A percentile compares a stretch with the other conserved stretches of the same genome.
Evolutionary conservation across 37 sponge, comb jelly and placozoan genomes (phyloP).

Genomic region (Ianthella basta): DNA sequence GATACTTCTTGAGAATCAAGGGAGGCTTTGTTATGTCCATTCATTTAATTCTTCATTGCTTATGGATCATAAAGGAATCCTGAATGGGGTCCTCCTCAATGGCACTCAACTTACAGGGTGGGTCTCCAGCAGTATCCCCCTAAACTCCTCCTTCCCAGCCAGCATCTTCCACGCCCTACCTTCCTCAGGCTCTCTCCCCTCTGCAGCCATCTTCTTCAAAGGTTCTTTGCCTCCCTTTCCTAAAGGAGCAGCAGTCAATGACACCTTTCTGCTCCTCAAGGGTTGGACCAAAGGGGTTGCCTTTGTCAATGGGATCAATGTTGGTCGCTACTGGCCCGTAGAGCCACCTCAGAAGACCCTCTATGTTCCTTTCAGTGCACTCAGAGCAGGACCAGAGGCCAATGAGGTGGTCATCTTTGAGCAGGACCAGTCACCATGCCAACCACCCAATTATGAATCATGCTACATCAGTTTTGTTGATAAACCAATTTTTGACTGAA

Average conservation of each 20-base stretch:
- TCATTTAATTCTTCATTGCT: background rate
- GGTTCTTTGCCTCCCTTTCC: constrained; percentile 26
- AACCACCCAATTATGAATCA: constrained; percentile 16
- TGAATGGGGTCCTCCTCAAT: constrained; percentile 55
- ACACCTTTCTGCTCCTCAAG: constrained; percentile 59
- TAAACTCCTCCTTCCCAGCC: constrained; percentile 31
- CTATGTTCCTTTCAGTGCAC: constrained; percentile 85
- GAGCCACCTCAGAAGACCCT: constrained; percentile 94
- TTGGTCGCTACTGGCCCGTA: constrained; percentile 96
- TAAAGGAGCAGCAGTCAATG: constrained; percentile 27
- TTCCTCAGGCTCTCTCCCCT: constrained; percentile 1
- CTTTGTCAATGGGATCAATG: constrained; percentile 86
- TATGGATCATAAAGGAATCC: constrained; percentile 82
- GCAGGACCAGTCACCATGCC: constrained; percentile 66
- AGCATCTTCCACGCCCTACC: constrained; percentile 1
- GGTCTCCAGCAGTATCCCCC: constrained; percentile 57
- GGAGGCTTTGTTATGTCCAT: constrained; percentile 86
- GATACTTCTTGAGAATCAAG: constrained; percentile 94
- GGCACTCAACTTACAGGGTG: constrained; percentile 39
- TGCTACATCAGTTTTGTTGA: constrained; percentile 40
- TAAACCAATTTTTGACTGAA: constrained; percentile 57
- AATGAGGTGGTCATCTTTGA: constrained; percentile 75
- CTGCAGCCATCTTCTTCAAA: constrained; percentile 41
- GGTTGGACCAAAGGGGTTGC: constrained; percentile 84
- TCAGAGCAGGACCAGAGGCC: constrained; percentile 34